A percentile compares a stretch with the other conserved stretches of the same genome.
phyloP scores from a whole-genome alignment of 2,113 vertebrate species.

The Bungarus multicinctus region DNA sequence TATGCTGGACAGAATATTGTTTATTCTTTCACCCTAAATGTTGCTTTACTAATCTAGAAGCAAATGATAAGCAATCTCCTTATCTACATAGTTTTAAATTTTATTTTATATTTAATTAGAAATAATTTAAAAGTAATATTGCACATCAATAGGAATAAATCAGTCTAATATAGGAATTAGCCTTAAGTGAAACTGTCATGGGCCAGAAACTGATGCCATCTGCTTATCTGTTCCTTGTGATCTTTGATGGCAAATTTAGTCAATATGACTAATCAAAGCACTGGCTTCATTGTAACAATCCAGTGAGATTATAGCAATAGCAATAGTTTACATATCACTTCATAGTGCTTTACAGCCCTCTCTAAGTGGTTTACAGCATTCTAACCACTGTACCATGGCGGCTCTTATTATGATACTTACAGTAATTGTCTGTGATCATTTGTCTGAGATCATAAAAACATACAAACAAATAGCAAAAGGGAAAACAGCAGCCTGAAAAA shows the following conservation, averaged over 20 bases:
- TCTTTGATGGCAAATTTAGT: neutral
- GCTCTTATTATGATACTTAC: neutral
- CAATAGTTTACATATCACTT: neutral
- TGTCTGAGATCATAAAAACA: neutral
- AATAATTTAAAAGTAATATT: neutral
- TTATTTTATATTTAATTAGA: neutral
- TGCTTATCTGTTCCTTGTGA: neutral
- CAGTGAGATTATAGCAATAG: neutral
- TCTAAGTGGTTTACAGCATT: neutral
- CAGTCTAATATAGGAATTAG: neutral
- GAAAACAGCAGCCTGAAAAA: neutral
- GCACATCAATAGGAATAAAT: neutral
- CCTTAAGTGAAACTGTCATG: neutral
- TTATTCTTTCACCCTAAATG: neutral
- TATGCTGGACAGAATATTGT: neutral
- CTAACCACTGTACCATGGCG: neutral
- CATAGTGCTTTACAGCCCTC: neutral
- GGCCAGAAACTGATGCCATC: neutral
- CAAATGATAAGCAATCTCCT: neutral
- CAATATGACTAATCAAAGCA: neutral
- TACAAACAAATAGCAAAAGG: neutral
- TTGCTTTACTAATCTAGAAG: neutral
- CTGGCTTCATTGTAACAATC: neutral
- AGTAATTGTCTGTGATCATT: neutral
- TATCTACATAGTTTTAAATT: neutral